A percentile compares a stretch with the other conserved stretches of the same genome.
These are phyloP conservation scores for Otolemur crassicaudatus DNA, from an alignment of 2,797 vertebrate genomes.

Conservation along the genomic window DNA sequence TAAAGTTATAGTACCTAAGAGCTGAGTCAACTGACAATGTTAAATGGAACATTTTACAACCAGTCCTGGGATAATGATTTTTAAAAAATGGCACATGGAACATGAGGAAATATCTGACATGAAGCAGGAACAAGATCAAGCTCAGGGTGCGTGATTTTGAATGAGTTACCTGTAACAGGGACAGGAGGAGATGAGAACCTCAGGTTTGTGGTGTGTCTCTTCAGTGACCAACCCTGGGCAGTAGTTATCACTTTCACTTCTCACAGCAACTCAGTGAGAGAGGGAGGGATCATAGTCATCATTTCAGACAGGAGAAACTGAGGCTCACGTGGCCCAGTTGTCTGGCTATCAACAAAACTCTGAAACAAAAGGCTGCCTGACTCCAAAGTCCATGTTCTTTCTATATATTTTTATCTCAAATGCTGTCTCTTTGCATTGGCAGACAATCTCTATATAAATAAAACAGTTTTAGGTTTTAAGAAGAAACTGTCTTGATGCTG, in stretches of 20 bases:
- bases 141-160: neutral
- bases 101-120: conserved; percentile 59
- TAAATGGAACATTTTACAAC: conserved; percentile 84
- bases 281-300: neutral
- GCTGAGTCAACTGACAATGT: conserved; percentile 82
- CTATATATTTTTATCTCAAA: neutral
- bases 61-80: conserved; percentile 65
- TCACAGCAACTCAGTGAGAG: neutral
- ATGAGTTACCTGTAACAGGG: neutral
- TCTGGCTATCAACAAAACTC: neutral
- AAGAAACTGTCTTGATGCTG: neutral
- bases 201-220: neutral
- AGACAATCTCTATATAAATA: neutral
- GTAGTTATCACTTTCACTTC: neutral
- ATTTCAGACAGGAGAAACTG: neutral
- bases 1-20: conserved; percentile 86
- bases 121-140: neutral
- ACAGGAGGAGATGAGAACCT: neutral
- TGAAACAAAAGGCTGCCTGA: neutral
- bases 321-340: neutral
- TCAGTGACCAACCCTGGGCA: neutral
- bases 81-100: conserved; percentile 2
- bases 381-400: neutral
- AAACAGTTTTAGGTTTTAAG: neutral
- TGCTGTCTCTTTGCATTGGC: neutral